phyloP scores from a whole-genome alignment of 2,888 invertebrate species.

The Disparrhopalites patrizii region DNA sequence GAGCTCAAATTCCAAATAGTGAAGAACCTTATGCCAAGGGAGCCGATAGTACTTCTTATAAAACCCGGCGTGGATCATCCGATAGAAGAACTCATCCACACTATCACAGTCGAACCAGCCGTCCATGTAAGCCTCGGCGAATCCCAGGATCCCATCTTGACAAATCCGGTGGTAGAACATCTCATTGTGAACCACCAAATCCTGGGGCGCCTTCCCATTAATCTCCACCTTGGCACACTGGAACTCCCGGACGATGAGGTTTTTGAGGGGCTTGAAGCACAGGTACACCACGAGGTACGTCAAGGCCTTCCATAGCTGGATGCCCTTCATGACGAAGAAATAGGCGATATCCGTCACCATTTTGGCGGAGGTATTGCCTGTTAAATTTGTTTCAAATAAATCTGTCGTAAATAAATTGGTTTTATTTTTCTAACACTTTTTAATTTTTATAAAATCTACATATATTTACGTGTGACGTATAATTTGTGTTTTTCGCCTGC shows the following conservation, averaged over 20 bases:
- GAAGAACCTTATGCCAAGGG: neutral
- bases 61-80: neutral
- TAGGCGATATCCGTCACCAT: neutral
- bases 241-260: neutral
- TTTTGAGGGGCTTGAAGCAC: neutral
- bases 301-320: neutral
- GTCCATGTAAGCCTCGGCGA: slow-evolving; percentile 32
- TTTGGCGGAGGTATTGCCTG: too few species aligned
- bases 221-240: neutral
- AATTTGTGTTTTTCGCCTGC: too few species aligned
- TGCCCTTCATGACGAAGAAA: neutral
- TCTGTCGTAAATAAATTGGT: too few species aligned
- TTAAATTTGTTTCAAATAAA: too few species aligned
- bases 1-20: neutral
- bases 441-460: too few species aligned
- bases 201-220: slow-evolving; percentile 19
- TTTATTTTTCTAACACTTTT: too few species aligned
- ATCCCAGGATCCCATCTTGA: slow-evolving; percentile 21
- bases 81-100: slow-evolving; percentile 26
- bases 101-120: slow-evolving; percentile 9
- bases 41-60: neutral
- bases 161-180: slow-evolving; percentile 20
- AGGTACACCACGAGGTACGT: neutral
- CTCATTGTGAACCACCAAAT: slow-evolving; percentile 23
- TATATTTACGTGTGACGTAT: too few species aligned